Percentiles rank a stretch among this genome's conserved stretches.
Evolutionary conservation across 2,113 vertebrate species (phyloP).

Genomic region (Alexandromys fortis): DNA sequence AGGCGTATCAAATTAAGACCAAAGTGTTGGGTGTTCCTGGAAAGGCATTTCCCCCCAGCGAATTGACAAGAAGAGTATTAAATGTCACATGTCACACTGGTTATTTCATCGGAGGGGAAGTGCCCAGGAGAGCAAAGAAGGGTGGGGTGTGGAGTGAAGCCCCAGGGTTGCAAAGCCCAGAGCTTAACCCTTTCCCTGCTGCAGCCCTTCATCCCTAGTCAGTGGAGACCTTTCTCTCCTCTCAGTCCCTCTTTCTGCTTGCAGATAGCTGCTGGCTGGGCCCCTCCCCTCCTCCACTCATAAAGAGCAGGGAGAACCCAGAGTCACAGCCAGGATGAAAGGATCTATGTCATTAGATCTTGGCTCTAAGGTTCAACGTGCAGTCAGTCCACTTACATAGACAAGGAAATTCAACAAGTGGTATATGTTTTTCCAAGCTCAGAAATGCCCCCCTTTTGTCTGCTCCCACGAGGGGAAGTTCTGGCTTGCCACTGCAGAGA

Average conservation of each 20-base stretch:
- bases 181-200: conserved; percentile 60
- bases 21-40: not conserved
- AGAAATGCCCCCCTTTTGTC: conserved; percentile 75
- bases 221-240: conserved; percentile 70
- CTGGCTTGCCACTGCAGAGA: accelerated
- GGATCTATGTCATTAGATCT: conserved; percentile 83
- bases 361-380: conserved; percentile 82
- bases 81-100: conserved; percentile 45
- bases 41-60: too few relatives aligned
- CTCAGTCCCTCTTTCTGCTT: not conserved
- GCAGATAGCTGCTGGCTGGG: conserved; percentile 83
- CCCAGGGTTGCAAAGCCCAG: conserved; percentile 64
- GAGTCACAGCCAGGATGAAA: conserved; percentile 86
- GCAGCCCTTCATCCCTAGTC: conserved; percentile 68
- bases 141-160: conserved; percentile 30
- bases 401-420: conserved; percentile 83
- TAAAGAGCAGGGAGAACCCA: conserved; percentile 85
- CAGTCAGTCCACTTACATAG: conserved; percentile 81
- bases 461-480: not conserved
- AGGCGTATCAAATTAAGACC: not conserved
- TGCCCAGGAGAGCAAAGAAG: conserved; percentile 61
- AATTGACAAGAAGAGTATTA: not conserved
- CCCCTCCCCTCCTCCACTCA: conserved; percentile 6
- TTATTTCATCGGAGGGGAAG: conserved; percentile 56
- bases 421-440: conserved; percentile 85